A percentile compares a stretch with the other conserved stretches of the same genome.
phyloP scores from a whole-genome alignment of 2,113 vertebrate genomes.

The Dinomys branickii region DNA sequence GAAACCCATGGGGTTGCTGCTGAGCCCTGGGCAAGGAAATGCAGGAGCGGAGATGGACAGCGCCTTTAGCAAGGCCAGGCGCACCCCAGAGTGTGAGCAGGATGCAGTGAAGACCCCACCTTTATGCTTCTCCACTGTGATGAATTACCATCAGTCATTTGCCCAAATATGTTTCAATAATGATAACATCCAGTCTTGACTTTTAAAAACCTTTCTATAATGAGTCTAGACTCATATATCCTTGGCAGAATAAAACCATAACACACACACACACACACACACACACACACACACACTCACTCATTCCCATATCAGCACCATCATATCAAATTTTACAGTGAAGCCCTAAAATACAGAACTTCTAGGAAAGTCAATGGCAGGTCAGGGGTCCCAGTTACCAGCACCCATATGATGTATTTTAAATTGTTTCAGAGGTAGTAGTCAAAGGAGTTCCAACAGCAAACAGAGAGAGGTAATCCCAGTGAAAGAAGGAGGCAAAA shows the following conservation, averaged over 20 bases:
- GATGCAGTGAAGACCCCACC: background rate
- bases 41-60: rapidly evolving
- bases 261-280: background rate
- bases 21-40: background rate
- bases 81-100: background rate
- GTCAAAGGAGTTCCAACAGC: background rate
- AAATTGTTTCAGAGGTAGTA: background rate
- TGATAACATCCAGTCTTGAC: background rate
- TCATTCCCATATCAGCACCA: background rate
- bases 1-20: background rate
- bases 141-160: background rate
- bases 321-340: background rate
- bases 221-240: background rate
- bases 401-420: background rate
- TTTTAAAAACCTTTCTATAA: background rate
- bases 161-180: background rate
- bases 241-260: background rate
- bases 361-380: background rate
- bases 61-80: background rate
- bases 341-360: background rate
- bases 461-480: background rate
- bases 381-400: background rate
- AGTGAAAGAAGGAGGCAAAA: background rate
- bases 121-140: background rate
- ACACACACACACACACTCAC: background rate